A percentile compares a stretch with the other conserved stretches of the same genome.
Evolutionary conservation across 2,888 invertebrate species (phyloP).

Genomic region (Amblyjoppa proteus): DNA sequence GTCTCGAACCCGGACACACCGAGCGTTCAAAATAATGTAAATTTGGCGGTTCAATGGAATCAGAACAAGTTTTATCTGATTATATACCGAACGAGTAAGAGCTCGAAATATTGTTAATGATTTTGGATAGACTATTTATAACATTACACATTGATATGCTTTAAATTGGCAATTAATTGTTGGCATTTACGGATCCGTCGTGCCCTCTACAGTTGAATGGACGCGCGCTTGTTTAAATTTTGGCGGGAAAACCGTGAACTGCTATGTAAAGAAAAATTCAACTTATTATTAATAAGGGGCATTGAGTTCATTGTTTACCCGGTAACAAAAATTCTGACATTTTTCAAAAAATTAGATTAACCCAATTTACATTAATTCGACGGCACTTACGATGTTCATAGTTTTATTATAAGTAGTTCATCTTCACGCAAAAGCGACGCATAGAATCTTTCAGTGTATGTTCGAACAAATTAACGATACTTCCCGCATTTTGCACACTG

Average conservation of each 20-base stretch:
- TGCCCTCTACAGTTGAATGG: conserved; percentile 20
- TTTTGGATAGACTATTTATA: conserved; percentile 2
- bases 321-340: neutral
- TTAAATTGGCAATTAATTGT: conserved; percentile 11
- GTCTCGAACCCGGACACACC: conserved; percentile 60
- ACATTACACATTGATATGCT: neutral
- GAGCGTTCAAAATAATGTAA: conserved; percentile 26
- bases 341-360: neutral
- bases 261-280: neutral
- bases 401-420: neutral
- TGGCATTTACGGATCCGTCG: conserved; percentile 13
- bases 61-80: neutral
- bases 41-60: conserved; percentile 1
- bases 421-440: neutral
- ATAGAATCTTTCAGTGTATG: neutral
- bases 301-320: neutral
- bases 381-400: neutral
- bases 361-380: neutral
- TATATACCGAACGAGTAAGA: neutral
- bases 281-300: neutral
- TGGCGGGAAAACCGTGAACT: neutral
- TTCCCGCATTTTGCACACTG: neutral
- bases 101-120: conserved; percentile 1
- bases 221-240: neutral
- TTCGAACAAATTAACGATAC: neutral